phyloP scores from a whole-genome alignment of 1,140 invertebrate genomes.

The Platorchestia sp. region DNA sequence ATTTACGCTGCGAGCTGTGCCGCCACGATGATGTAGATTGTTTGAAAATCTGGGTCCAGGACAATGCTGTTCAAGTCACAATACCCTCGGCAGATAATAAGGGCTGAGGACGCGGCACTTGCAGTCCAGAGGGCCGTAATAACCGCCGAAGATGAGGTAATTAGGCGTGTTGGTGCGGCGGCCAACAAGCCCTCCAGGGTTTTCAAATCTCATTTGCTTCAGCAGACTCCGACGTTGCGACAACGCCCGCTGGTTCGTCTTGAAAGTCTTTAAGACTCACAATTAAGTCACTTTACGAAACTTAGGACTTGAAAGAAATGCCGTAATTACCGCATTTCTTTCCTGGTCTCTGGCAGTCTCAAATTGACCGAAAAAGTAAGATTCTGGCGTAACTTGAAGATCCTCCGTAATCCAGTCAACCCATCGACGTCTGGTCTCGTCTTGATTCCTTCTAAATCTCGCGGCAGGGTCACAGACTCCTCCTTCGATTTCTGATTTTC shows the following conservation, averaged over 20 bases:
- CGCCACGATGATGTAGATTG: no score
- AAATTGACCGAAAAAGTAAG: not conserved
- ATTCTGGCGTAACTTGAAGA: not conserved
- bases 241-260: not conserved
- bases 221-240: not conserved
- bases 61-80: not conserved
- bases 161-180: not conserved
- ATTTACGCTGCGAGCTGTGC: no score
- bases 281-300: conserved; percentile 1
- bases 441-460: not conserved
- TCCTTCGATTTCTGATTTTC: not conserved
- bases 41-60: no score
- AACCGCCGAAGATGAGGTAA: not conserved
- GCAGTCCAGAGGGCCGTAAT: not conserved
- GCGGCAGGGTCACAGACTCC: not conserved
- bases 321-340: not conserved
- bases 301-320: not conserved
- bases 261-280: not conserved
- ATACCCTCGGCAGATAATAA: not conserved
- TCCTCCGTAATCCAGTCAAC: not conserved
- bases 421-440: not conserved
- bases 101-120: not conserved
- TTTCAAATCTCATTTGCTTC: not conserved
- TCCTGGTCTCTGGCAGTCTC: not conserved
- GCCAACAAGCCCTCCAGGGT: not conserved